A percentile compares a stretch with the other conserved stretches of the same genome.
Conservation (phyloP, 2,113 vertebrate genomes). For the Amia ocellicauda region DNA sequence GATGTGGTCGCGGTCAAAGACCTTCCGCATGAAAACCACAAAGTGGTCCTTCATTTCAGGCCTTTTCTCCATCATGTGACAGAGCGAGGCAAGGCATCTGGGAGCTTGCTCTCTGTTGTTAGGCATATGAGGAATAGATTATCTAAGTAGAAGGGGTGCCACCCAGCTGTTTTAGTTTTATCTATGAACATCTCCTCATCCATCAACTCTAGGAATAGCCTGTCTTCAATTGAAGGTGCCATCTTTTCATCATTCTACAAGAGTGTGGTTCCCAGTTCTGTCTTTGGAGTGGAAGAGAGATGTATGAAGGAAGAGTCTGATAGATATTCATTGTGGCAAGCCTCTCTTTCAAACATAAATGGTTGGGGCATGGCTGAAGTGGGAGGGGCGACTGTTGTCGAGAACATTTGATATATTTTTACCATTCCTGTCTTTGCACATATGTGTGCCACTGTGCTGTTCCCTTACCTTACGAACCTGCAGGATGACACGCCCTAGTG, state of each 20-base stretch:
- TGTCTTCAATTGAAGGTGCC: constrained; percentile 3
- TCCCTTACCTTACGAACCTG: constrained; percentile 13
- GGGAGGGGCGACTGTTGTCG: not conserved
- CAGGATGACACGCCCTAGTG: not conserved
- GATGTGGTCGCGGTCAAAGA: constrained; percentile 24
- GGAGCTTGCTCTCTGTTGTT: constrained; percentile 10
- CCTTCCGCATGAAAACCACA: constrained; percentile 8
- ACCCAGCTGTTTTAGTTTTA: constrained; percentile 18
- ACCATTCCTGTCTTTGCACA: constrained; percentile 8
- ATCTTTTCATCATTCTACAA: constrained; percentile 21
- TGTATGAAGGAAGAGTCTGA: not conserved
- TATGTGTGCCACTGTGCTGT: not conserved
- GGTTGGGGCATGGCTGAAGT: constrained; percentile 11
- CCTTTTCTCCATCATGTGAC: constrained; percentile 1
- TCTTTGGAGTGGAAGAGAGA: not conserved
- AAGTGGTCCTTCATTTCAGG: too few relatives aligned
- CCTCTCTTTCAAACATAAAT: not conserved
- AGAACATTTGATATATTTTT: constrained; percentile 10
- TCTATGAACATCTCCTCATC: constrained; percentile 17
- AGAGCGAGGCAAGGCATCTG: constrained; percentile 9
- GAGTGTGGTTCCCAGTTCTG: not conserved
- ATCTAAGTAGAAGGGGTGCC: constrained; percentile 11
- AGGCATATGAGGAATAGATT: not conserved
- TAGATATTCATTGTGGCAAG: too few relatives aligned
- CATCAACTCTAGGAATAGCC: constrained; percentile 12